phyloP scores from a whole-genome alignment of 2,888 invertebrate species.

The Andrena marginata region DNA sequence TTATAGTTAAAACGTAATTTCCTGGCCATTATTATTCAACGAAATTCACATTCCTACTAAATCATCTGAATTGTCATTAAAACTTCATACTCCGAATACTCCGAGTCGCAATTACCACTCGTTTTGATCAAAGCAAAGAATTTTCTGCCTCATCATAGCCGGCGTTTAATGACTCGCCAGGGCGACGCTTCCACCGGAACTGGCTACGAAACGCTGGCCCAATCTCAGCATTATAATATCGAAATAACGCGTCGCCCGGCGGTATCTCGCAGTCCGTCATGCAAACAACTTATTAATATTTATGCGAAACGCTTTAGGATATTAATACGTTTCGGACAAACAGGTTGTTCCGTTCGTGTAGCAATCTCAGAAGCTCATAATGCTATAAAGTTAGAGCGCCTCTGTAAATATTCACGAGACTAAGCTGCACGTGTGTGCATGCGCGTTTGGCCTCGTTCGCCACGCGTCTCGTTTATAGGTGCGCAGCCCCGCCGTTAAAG shows the following conservation, averaged over 20 bases:
- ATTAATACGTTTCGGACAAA: conserved; percentile 56
- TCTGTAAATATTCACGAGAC: conserved; percentile 50
- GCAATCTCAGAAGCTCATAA: conserved; percentile 54
- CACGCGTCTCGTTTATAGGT: conserved; percentile 1
- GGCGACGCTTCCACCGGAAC: conserved; percentile 6
- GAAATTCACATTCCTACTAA: neutral
- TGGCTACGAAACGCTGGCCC: neutral
- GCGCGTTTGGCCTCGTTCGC: neutral
- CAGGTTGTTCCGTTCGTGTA: conserved; percentile 51
- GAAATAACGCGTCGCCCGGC: conserved; percentile 17
- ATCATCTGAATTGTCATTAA: neutral
- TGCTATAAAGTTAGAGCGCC: conserved; percentile 46
- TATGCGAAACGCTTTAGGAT: conserved; percentile 39
- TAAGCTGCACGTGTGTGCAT: conserved; percentile 16
- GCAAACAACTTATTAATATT: conserved; percentile 54
- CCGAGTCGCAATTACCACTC: no score
- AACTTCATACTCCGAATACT: neutral
- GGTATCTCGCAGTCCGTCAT: conserved; percentile 1
- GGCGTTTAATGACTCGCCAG: neutral
- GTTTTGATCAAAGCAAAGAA: no score
- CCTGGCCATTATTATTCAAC: neutral
- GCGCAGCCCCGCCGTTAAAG: neutral
- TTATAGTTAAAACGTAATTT: neutral
- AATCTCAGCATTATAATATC: conserved; percentile 25
- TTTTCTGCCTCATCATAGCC: neutral